Evolutionary conservation across 2,113 vertebrate species (phyloP).

Genomic region (Alces alces): DNA sequence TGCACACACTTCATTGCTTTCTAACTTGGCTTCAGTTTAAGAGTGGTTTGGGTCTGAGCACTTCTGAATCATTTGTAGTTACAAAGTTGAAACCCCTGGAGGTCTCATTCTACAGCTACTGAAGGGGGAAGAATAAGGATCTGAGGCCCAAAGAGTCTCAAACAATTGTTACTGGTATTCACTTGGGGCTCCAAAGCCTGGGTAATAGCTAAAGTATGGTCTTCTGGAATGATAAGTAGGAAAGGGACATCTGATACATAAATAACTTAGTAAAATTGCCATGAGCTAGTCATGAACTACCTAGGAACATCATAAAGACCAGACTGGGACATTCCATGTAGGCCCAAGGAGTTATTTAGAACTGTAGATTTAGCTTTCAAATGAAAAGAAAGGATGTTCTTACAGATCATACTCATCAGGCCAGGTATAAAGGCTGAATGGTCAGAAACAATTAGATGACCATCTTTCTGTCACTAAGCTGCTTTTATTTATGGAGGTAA

Average conservation of each 20-base stretch:
- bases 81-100: background rate
- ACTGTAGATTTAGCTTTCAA: background rate
- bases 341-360: background rate
- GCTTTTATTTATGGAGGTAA: background rate
- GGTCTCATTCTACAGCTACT: background rate
- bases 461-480: background rate
- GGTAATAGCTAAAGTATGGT: background rate
- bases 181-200: background rate
- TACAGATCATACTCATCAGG: background rate
- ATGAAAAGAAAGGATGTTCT: background rate
- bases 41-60: background rate
- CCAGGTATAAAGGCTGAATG: background rate
- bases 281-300: background rate
- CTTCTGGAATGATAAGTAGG: background rate
- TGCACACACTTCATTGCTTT: background rate
- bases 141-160: background rate
- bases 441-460: background rate
- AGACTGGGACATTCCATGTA: background rate
- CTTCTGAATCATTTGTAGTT: background rate
- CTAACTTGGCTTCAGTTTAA: background rate
- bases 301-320: background rate
- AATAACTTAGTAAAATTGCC: background rate
- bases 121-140: background rate
- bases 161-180: background rate
- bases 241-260: background rate